These are phyloP conservation scores for Amiota communis DNA, from an alignment of 2,888 invertebrate species.

Conservation along the genomic window DNA sequence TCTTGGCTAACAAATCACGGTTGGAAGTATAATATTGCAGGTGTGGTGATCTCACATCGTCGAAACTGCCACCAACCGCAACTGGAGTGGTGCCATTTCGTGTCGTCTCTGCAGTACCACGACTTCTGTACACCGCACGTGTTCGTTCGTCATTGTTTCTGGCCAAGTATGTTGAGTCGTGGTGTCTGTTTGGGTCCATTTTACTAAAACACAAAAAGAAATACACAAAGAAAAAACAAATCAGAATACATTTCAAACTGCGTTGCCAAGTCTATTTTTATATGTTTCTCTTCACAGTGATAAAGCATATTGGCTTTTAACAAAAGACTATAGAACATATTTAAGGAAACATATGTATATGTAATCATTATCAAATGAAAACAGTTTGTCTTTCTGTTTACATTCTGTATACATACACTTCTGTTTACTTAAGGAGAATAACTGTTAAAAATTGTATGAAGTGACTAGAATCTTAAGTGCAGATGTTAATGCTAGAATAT, in stretches of 20 bases:
- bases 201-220: conserved; percentile 39
- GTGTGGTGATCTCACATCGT: conserved; percentile 25
- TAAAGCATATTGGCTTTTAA: no score
- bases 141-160: conserved; percentile 33
- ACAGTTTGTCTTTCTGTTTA: no score
- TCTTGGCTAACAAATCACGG: conserved; percentile 49
- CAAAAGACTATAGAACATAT: no score
- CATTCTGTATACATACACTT: no score
- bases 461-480: no score
- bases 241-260: not conserved
- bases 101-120: conserved; percentile 32
- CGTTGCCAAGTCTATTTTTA: not conserved
- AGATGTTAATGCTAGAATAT: no score
- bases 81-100: conserved; percentile 32
- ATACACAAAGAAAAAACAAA: conserved; percentile 7
- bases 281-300: no score
- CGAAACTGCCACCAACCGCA: conserved; percentile 1
- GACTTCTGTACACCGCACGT: conserved; percentile 43
- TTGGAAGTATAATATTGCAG: conserved; percentile 49
- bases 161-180: conserved; percentile 56
- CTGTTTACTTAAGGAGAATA: no score
- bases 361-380: no score
- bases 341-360: no score
- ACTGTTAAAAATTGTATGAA: no score
- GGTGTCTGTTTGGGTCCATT: conserved; percentile 68